A percentile compares a stretch with the other conserved stretches of the same genome.
phyloP scores from a whole-genome alignment of 2,888 invertebrate genomes.

The Chrysolina americana region DNA sequence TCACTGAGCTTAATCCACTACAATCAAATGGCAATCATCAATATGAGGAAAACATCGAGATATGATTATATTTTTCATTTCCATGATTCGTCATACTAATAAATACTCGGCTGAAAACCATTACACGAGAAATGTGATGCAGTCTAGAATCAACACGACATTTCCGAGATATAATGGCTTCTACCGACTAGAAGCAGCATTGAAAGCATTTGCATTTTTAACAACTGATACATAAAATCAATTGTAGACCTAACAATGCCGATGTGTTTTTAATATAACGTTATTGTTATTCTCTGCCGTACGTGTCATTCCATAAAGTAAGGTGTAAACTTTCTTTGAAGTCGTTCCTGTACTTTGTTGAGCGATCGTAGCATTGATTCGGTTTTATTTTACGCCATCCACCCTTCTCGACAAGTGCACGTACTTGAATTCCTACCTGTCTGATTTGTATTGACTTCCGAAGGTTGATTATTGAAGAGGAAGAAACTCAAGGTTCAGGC shows the following conservation, averaged over 20 bases:
- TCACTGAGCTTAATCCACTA: neutral
- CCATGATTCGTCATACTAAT: neutral
- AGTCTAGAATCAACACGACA: conserved; percentile 23
- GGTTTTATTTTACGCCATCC: conserved; percentile 11
- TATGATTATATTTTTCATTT: neutral
- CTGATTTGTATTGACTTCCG: neutral
- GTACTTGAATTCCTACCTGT: neutral
- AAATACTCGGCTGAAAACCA: conserved; percentile 15
- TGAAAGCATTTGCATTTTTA: conserved; percentile 45
- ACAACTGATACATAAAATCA: conserved; percentile 46
- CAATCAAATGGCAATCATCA: neutral
- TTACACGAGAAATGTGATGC: conserved; percentile 31
- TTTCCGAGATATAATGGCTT: conserved; percentile 31
- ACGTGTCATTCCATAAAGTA: conserved; percentile 50
- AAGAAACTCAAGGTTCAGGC: too few relatives aligned
- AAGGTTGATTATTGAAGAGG: neutral
- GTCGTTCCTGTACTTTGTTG: conserved; percentile 36
- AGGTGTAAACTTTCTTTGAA: conserved; percentile 52
- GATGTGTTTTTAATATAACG: conserved; percentile 47
- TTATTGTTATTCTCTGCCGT: conserved; percentile 43
- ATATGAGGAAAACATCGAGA: neutral
- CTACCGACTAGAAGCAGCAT: conserved; percentile 35
- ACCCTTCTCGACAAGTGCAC: neutral
- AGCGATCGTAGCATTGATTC: conserved; percentile 15
- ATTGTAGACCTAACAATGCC: conserved; percentile 50